These are phyloP conservation scores for Pipa parva DNA, from an alignment of 2,113 vertebrate genomes.

Conservation along the genomic window DNA sequence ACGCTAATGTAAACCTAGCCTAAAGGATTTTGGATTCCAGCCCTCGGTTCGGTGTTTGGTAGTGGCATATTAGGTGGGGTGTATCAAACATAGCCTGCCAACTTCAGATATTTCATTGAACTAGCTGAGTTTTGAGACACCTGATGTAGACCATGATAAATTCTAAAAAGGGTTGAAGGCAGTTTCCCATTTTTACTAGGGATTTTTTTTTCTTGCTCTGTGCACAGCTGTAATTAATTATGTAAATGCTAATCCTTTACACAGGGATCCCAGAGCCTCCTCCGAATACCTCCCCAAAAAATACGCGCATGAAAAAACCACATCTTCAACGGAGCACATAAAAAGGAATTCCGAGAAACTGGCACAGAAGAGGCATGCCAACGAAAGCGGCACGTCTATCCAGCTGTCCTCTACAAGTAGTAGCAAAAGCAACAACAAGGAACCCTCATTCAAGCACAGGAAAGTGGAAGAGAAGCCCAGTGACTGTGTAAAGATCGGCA, in stretches of 20 bases:
- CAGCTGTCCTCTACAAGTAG: conserved; percentile 46
- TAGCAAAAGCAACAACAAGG: conserved; percentile 49
- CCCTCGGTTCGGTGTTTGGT: too few species aligned
- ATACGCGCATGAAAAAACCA: conserved; percentile 46
- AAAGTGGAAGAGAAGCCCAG: conserved; percentile 57
- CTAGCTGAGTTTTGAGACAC: too few species aligned
- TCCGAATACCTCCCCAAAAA: conserved; percentile 56
- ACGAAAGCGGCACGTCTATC: conserved; percentile 39
- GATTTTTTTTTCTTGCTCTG: too few species aligned
- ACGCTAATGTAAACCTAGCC: too few species aligned
- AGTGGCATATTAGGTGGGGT: too few species aligned
- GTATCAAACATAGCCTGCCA: too few species aligned
- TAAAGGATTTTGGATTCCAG: too few species aligned
- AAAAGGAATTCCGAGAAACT: conserved; percentile 53
- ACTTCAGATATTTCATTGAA: too few species aligned
- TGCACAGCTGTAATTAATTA: too few species aligned
- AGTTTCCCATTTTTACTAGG: too few species aligned
- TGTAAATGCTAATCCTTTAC: neutral
- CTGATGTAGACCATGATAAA: too few species aligned
- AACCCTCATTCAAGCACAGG: conserved; percentile 64
- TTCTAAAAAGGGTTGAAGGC: too few species aligned
- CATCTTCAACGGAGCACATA: conserved; percentile 40
- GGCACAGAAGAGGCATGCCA: conserved; percentile 55
- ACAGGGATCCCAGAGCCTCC: conserved; percentile 57
- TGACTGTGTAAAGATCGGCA: conserved; percentile 47